Base-by-base conservation (phyloP, 2,797 vertebrate species). In the Myiothlypis coronata region DNA sequence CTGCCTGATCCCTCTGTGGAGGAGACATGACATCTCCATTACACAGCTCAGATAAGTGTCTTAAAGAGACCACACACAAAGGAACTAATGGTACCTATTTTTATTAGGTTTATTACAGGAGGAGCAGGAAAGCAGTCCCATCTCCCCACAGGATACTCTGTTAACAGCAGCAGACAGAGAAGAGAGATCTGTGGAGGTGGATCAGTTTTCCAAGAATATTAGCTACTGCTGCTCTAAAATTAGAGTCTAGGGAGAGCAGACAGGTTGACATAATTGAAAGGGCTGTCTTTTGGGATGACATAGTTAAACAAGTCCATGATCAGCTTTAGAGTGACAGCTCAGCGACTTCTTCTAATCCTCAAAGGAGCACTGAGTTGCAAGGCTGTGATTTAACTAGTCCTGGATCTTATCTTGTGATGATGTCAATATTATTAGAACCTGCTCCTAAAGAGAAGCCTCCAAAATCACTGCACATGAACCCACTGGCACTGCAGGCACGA, bases 231-330 rank as follows among this genome's bases (percentile, higher is more conserved):
- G 94, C 94, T 96, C 95, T 96, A 95, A 97, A 97, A 97, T 96
- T 96, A 97, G 96, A 97, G 96, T 97, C 95, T 93, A 41, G 96
- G 96, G 96, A 97, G 96, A 94, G 92, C 94, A 96, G 95, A 88
- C 96, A 95, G 96, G 96, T 96, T 96, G 96, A 97, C 96, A 96
- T 97, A 97, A 97, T 97, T 95, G 96, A 96, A 96, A 97, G 96
- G 96, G 87, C 92, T 96, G 96, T 95, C 96, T 97, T 96, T 90
- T 85, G 96, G 96, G 96, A 97, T 96, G 96, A 95, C 93, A 96
- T 94, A 95, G 94, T 96, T 97, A 97, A 97, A 96, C 72, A 94
- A 96, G 95, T 79, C 95, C 89, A 56, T 94, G 96, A 97, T 95
- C 96, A 96, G 96, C 96, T 95, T 96, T 95, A 71, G 94, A 96